A percentile compares a stretch with the other conserved stretches of the same genome.
phyloP scores from a whole-genome alignment of 1,140 invertebrate genomes.

The Scaptomyza graminum region DNA sequence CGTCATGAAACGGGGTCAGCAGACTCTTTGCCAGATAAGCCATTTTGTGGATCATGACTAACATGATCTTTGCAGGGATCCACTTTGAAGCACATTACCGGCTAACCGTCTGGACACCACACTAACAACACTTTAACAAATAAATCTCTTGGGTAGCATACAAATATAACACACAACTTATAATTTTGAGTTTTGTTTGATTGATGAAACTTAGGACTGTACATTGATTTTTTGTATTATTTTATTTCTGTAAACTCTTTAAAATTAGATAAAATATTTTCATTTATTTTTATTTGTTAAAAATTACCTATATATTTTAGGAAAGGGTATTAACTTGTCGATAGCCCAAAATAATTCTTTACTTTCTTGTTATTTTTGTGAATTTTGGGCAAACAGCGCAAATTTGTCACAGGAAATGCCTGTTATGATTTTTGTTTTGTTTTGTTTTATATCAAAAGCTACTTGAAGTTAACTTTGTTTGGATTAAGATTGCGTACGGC shows the following conservation, averaged over 20 bases:
- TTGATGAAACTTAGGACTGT: too few species aligned
- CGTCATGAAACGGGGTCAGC: conserved; percentile 39
- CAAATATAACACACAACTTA: not conserved
- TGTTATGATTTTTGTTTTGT: conserved; percentile 1
- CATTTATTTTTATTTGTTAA: not conserved
- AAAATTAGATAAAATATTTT: too few species aligned
- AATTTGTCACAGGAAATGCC: conserved; percentile 71
- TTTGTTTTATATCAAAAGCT: conserved; percentile 16
- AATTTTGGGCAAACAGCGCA: conserved; percentile 64
- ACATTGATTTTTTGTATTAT: too few species aligned
- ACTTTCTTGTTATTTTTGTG: conserved; percentile 30
- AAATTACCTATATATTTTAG: not conserved
- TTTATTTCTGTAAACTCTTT: too few species aligned
- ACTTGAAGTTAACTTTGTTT: conserved; percentile 11
- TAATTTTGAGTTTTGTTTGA: too few species aligned
- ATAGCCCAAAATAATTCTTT: not conserved
- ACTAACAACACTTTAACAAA: not conserved
- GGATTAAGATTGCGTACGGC: conserved; percentile 12
- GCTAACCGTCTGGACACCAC: not conserved
- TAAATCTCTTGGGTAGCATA: not conserved
- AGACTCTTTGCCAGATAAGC: conserved; percentile 32
- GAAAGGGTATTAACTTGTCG: not conserved
- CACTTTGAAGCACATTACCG: conserved; percentile 30
- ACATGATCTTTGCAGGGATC: conserved; percentile 30
- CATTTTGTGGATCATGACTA: not conserved